Conservation (phyloP, 1,140 invertebrate genomes). For the Apis dorsata region DNA sequence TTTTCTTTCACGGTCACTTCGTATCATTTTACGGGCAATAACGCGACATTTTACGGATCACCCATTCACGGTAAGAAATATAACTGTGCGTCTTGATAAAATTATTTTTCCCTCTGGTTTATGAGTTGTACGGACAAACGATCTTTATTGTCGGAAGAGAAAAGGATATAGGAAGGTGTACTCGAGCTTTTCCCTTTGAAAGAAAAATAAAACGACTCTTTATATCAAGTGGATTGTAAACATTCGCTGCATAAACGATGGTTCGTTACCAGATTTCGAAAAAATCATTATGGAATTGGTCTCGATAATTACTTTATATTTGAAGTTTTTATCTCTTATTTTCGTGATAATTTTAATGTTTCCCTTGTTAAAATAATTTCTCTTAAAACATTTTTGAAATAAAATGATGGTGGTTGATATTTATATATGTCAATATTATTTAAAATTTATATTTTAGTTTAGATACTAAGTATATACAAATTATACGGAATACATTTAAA, state of each 20-base stretch:
- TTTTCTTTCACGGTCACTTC: slow-evolving; percentile 11
- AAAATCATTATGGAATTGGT: not conserved
- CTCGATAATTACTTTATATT: not conserved
- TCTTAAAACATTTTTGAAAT: too few relatives aligned
- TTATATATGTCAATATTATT: too few relatives aligned
- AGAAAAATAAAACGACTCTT: not conserved
- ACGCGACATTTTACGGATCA: slow-evolving; percentile 12
- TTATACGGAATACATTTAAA: not conserved
- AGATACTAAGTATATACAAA: too few relatives aligned
- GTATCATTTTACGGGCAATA: slow-evolving; percentile 13
- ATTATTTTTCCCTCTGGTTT: slow-evolving; percentile 18
- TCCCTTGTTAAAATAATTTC: too few relatives aligned
- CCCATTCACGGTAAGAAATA: not conserved
- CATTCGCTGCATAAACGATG: not conserved
- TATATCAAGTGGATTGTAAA: slow-evolving; percentile 11
- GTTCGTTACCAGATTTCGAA: not conserved
- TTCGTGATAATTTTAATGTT: too few relatives aligned
- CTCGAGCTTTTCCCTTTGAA: not conserved
- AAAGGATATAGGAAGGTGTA: too few relatives aligned
- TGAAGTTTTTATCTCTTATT: not conserved
- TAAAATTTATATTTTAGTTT: not conserved
- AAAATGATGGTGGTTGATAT: too few relatives aligned
- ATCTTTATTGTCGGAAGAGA: not conserved
- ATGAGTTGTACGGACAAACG: not conserved
- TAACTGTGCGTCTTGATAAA: not conserved